Conservation (phyloP, 2,113 vertebrate species). For the rabbit (Oryctolagus cuniculus) region mOryCun1.1 NC_091437.1:4037001-4037500, state of each 20-base stretch:
- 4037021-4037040: too few species aligned
- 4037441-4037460: constrained; percentile 49
- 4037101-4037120: constrained; percentile 55
- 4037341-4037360: constrained; percentile 66
- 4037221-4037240: constrained; percentile 61
- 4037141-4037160: constrained; percentile 70
- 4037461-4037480: not conserved
- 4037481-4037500: not conserved
- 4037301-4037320: constrained; percentile 68
- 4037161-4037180: constrained; percentile 68
- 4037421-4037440: constrained; percentile 59
- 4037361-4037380: constrained; percentile 74
- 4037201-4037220: constrained; percentile 57
- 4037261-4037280: constrained; percentile 72
- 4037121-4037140: constrained; percentile 63
- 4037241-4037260: constrained; percentile 72
- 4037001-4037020: too few species aligned
- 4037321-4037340: constrained; percentile 70
- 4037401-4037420: constrained; percentile 66
- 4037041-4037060: too few species aligned
- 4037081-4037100: constrained; percentile 51
- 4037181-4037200: constrained; percentile 69
- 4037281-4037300: constrained; percentile 74
- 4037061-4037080: too few species aligned
- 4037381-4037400: constrained; percentile 68